Percentiles rank a stretch among this genome's conserved stretches.
Evolutionary conservation across 2,113 vertebrate species (phyloP).

Genomic region (Argyrosomus japonicus): DNA sequence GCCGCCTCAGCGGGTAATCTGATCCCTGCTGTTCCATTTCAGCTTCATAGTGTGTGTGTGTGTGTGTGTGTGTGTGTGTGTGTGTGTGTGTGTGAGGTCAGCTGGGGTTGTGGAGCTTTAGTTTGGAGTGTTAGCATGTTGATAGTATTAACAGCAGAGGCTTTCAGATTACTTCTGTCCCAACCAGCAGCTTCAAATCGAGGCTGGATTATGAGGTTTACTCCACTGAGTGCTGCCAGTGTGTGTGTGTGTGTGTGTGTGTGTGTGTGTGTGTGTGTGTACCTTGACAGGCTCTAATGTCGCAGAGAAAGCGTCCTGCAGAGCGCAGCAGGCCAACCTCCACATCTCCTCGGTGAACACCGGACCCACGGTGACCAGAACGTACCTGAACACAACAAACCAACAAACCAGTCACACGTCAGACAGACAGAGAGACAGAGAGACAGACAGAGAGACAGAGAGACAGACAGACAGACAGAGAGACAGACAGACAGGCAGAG

Average conservation of each 20-base stretch:
- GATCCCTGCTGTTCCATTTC: no score
- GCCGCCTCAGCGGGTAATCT: no score
- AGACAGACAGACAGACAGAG: no score
- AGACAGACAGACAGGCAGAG: background rate
- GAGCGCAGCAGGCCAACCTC: slow-evolving; percentile 94
- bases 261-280: slow-evolving; percentile 29
- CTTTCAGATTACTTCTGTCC: slow-evolving; percentile 56
- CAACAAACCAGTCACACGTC: no score
- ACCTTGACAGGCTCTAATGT: slow-evolving; percentile 98
- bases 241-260: background rate
- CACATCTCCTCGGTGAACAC: slow-evolving; percentile 99
- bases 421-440: no score
- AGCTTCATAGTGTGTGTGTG: no score
- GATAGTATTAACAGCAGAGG: slow-evolving; percentile 48
- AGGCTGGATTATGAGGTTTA: slow-evolving; percentile 34
- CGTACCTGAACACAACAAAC: slow-evolving; percentile 84
- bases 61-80: background rate
- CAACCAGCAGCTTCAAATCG: slow-evolving; percentile 41
- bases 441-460: no score
- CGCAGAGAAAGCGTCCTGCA: slow-evolving; percentile 96
- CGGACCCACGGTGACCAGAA: slow-evolving; percentile 94
- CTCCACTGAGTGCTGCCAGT: background rate
- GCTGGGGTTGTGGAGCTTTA: slow-evolving; percentile 40
- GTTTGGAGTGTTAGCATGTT: slow-evolving; percentile 37
- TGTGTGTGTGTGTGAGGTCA: slow-evolving; percentile 24